Base-by-base conservation (phyloP, 2,113 vertebrate genomes). In the Pterocles orientalis region DNA sequence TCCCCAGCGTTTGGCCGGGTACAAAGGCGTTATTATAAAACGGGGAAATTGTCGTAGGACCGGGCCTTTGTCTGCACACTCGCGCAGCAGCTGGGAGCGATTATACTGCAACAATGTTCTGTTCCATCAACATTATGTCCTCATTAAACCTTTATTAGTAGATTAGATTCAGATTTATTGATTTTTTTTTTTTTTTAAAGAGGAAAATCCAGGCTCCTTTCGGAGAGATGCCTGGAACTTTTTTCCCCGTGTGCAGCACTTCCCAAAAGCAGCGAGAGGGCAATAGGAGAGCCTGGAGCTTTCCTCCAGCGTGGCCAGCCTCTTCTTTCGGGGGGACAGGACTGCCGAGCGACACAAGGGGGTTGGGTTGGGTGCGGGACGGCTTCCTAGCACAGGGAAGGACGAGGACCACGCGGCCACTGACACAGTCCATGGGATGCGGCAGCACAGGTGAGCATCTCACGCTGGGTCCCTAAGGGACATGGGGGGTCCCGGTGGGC, bases 61-160 rank as follows among this genome's bases (percentile, higher is more conserved):
- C 18, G 5, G 88, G 92, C 88, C 90, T 97, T 96, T 96, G 96
- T 96, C 92, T 96, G 88, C 85, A 17, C 62, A 1, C 84, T 88
- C 72, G 39, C 15, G 6, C 89, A 94, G 96, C 96, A 97, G 97
- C 97, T 97, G 97, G 97, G 95, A 82, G 90, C 71, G 94, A 97
- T 98, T 97, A 97, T 84, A 90, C 86, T 41, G 94, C 91, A 97
- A 97, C 93, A 95, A 96, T 97, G 86, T 97, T 97, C 97, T 94
- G 96, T 97, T 98, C 97, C 97, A 96, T 95, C 90, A 82, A 92
- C 97, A 98, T 98, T 98, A 98, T 98, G 97, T 97, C 97, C 98
- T 98, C 95, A 96, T 98, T 98, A 98, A 98, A 98, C 98, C 98
- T 98, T 98, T 98, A 98, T 98, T 98, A 98, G 98, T 98, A 98